Evolutionary conservation across 2,888 invertebrate species (phyloP), one percentile per base, ranked within the genome.

Genomic region (Cylloceria caligata): DNA sequence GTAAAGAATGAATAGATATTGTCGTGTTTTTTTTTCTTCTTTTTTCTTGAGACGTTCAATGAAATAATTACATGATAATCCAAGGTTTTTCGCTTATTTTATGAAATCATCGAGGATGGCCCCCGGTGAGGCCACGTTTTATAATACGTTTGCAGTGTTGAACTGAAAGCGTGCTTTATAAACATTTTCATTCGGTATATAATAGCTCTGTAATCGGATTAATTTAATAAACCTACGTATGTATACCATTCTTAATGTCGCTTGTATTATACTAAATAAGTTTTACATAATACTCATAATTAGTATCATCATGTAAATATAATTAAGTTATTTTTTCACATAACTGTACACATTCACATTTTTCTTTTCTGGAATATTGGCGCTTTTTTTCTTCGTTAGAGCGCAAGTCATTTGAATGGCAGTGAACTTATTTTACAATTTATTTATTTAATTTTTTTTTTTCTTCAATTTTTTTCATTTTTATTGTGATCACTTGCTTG

Each of bases 391-490:
- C 27, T 71, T 82, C 65, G 77, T 85, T 81, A 77, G 86, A 88
- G 90, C 89, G 87, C 90, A 89, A 90, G 90, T 90, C 89, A 85
- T 89, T 89, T 87, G 86, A 87, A 87, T 91, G 91, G 91, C 91
- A 90, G 91, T 91, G 90, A 91, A 89, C 90, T 86, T 86, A 84
- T 86, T 72, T 85, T 83, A 83, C 83, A 83, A 82, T 84, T 85
- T 83, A 73, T 77, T 65, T 19, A 36, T 65, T 19, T 45, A 47
- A 1, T 49, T 19, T 36, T 55, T 45, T 11, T 47, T 42, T 71
- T 62, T 55, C 16, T 52, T 64, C 4, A 7, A 34, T 49, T 62
- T 62, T 57, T 67, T 86, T 86, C 86, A 88, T 86, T 88, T 89
- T 90, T 89, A 88, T 89, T 88, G 88, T 89, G 86, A 89, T 90